These are phyloP conservation scores for Eutrigla gurnardus DNA, from an alignment of 2,797 vertebrate species.

Conservation along the genomic window DNA sequence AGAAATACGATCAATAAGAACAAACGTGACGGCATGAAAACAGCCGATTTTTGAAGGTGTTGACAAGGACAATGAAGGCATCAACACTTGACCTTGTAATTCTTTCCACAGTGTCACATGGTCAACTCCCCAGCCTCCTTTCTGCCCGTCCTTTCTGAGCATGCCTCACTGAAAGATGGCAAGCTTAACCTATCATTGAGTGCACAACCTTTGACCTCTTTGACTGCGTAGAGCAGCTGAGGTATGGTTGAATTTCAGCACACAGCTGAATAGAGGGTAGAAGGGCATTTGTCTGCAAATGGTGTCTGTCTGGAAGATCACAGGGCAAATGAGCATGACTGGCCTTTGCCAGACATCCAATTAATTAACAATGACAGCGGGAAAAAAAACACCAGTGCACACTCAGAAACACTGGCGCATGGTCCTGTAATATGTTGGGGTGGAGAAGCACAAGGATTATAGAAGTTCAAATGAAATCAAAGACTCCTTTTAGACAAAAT, in stretches of 20 bases:
- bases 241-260: constrained; percentile 61
- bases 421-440: constrained; percentile 25
- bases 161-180: constrained; percentile 57
- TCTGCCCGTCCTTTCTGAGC: constrained; percentile 36
- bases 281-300: constrained; percentile 63
- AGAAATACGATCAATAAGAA: constrained; percentile 62
- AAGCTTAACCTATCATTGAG: constrained; percentile 68
- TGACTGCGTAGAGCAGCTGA: constrained; percentile 36
- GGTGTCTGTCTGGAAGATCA: constrained; percentile 60
- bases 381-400: constrained; percentile 31
- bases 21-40: constrained; percentile 66
- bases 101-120: constrained; percentile 25
- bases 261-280: constrained; percentile 65
- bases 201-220: constrained; percentile 56
- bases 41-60: constrained; percentile 38
- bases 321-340: constrained; percentile 69
- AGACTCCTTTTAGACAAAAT: constrained; percentile 17
- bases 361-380: constrained; percentile 74
- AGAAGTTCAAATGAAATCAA: constrained; percentile 23
- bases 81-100: constrained; percentile 58
- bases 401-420: constrained; percentile 22
- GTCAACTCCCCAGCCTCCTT: constrained; percentile 22
- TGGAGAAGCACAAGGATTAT: constrained; percentile 18
- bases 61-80: constrained; percentile 53
- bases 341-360: constrained; percentile 61